A percentile compares a stretch with the other conserved stretches of the same genome.
phyloP scores from a whole-genome alignment of 2,797 vertebrate species.

The Eidolon dupreanum region DNA sequence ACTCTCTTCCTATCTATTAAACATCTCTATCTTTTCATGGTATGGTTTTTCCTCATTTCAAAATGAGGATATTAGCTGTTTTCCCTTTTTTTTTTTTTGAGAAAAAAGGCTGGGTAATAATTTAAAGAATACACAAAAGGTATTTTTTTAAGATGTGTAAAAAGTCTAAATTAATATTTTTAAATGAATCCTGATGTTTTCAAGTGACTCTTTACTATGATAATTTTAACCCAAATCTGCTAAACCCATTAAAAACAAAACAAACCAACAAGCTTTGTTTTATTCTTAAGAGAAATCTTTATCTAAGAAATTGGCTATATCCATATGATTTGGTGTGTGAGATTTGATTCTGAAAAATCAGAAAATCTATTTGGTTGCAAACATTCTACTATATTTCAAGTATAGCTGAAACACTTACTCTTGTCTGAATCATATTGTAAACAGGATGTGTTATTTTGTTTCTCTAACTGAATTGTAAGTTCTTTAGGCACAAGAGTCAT shows the following conservation, averaged over 20 bases:
- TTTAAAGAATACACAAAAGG: not conserved
- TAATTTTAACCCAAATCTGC: not conserved
- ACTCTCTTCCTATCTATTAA: not conserved
- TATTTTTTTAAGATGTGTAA: slow-evolving; percentile 2
- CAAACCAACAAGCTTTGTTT: not conserved
- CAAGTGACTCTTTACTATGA: not conserved
- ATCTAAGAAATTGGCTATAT: not conserved
- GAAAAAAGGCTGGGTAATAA: not conserved
- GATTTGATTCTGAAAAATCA: not conserved
- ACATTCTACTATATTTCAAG: not conserved
- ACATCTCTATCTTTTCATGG: not conserved
- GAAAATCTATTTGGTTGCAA: not conserved
- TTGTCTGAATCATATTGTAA: not conserved
- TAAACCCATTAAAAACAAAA: slow-evolving; percentile 16
- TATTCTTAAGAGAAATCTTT: not conserved
- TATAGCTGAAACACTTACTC: not conserved
- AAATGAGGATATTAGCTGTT: not conserved
- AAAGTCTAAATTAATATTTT: not conserved
- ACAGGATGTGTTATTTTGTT: not conserved
- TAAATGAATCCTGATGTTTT: slow-evolving; percentile 1
- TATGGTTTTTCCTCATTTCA: not conserved
- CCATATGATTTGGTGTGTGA: not conserved
- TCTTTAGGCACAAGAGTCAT: not conserved
- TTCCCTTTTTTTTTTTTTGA: not conserved
- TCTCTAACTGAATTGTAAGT: slow-evolving; percentile 14